Evolutionary conservation across 2,113 vertebrate species (phyloP).

Genomic region (Zosterops borbonicus): DNA sequence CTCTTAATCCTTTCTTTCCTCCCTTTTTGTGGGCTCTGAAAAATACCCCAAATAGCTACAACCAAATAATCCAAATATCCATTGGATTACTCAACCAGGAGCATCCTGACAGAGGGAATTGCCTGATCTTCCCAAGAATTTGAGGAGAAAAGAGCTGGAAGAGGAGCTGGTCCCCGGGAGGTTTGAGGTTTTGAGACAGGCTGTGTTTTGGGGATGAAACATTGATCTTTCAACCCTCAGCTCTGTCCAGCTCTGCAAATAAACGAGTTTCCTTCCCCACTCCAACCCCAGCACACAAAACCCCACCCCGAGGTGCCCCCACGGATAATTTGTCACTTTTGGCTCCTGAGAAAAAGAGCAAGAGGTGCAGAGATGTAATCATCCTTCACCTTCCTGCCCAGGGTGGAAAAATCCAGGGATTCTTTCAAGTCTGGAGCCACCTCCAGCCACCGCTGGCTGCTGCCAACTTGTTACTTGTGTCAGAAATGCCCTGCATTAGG

Average conservation of each 20-base stretch:
- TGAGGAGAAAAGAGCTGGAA: background rate
- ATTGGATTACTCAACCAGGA: background rate
- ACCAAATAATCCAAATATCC: background rate
- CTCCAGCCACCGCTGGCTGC: background rate
- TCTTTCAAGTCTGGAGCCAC: slow-evolving; percentile 46
- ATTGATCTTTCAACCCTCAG: slow-evolving; percentile 1
- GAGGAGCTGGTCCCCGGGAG: background rate
- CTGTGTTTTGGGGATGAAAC: slow-evolving; percentile 6
- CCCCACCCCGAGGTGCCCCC: slow-evolving; percentile 59
- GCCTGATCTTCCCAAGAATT: background rate
- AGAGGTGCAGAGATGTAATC: slow-evolving; percentile 68
- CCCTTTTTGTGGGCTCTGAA: background rate
- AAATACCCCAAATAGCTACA: background rate
- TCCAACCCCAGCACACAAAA: slow-evolving; percentile 39
- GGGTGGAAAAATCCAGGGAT: background rate
- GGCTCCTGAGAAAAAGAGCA: slow-evolving; percentile 59
- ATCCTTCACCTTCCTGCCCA: slow-evolving; percentile 71
- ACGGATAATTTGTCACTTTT: slow-evolving; percentile 65
- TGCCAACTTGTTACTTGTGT: slow-evolving; percentile 5
- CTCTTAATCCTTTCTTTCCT: background rate
- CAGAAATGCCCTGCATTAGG: slow-evolving; percentile 8
- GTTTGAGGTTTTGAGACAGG: background rate
- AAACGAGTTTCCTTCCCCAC: slow-evolving; percentile 62
- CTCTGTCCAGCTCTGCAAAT: slow-evolving; percentile 48
- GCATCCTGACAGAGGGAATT: fast-evolving